Evolutionary conservation across 2,113 vertebrate species (phyloP), one percentile per base, ranked within the genome.

Genomic region (Coptodon bakossiorum): DNA sequence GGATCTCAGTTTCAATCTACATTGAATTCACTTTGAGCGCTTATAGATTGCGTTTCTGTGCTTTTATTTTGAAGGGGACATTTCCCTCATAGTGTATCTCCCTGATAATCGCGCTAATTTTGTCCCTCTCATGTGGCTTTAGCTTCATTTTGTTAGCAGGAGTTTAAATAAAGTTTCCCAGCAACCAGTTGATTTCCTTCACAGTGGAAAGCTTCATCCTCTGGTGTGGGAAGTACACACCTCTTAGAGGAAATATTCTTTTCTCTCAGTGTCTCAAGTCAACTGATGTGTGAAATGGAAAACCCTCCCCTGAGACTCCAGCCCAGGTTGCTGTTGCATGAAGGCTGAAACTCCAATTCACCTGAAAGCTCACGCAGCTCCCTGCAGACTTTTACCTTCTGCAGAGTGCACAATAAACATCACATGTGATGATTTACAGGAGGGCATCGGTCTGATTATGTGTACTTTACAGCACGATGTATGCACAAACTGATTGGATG

Each of bases 41-140:
- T 29, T 0, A 50, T 19, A 5, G 3, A 80, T 11, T 2, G 6
- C 27, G 2, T 50, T 50, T 12, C 1, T 8, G 16, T 10, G 54
- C 83, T 82, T 81, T 91, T 89, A 83, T 22, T 89, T 76, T 89
- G 90, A 91, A 91, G 78, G 76, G 43, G 3, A 8, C 31, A 5
- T 24, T 54, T 80, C n/a, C 78, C n/a, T 22, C 19, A 52, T 13
- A 5, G 43, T 29, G 13, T 27, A 22, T 6, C 19, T 34, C 1
- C 0, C 31, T 38, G 34, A 66, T 66, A 66, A 38, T 19, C 4
- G 10, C 34, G 10, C 10, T 19, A 29, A 5, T 48, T 76, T 5
- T 19, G 9, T 50, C 6, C 43, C 24, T 19, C 43, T 50, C 9
- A 12, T 76, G 71, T 76, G 43, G 43, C 71, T 29, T 76, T 12